phyloP scores from a whole-genome alignment of 2,797 vertebrate species.

The Danio aesculapii region DNA sequence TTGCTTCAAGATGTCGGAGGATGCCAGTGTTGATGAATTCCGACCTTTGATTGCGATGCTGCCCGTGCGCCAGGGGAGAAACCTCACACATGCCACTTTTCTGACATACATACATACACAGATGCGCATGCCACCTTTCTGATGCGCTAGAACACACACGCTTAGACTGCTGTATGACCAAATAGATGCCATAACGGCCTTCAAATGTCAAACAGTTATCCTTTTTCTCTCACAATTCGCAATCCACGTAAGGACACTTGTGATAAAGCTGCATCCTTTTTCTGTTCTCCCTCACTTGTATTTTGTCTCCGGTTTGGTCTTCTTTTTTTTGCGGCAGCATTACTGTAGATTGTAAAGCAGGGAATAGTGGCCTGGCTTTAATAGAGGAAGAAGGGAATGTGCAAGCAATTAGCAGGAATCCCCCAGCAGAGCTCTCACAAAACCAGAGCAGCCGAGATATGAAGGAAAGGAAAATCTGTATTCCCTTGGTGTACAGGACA shows the following conservation, averaged over 20 bases:
- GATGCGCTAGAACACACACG: background rate
- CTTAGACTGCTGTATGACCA: conserved; percentile 43
- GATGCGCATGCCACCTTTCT: background rate
- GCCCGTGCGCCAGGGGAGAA: conserved; percentile 53
- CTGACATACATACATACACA: conserved; percentile 34
- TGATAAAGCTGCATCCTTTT: conserved; percentile 22
- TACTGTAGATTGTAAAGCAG: conserved; percentile 55
- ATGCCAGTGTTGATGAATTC: conserved; percentile 65
- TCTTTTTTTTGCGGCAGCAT: conserved; percentile 37
- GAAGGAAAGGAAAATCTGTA: conserved; percentile 51
- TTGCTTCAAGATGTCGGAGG: conserved; percentile 75
- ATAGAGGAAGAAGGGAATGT: conserved; percentile 71
- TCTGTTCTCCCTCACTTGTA: conserved; percentile 18
- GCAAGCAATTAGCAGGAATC: conserved; percentile 67
- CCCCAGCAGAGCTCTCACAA: conserved; percentile 62
- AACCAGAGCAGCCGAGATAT: conserved; percentile 59
- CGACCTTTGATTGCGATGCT: conserved; percentile 58
- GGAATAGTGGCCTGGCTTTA: conserved; percentile 64
- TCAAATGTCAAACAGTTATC: conserved; percentile 34
- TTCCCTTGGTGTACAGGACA: conserved; percentile 55
- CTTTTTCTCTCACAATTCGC: conserved; percentile 13
- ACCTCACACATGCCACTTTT: conserved; percentile 46
- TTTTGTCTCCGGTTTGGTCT: conserved; percentile 15
- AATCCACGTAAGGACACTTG: conserved; percentile 16
- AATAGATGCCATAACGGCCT: conserved; percentile 25